phyloP scores from a whole-genome alignment of 2,113 vertebrate genomes.

The Pontoporia blainvillei region DNA sequence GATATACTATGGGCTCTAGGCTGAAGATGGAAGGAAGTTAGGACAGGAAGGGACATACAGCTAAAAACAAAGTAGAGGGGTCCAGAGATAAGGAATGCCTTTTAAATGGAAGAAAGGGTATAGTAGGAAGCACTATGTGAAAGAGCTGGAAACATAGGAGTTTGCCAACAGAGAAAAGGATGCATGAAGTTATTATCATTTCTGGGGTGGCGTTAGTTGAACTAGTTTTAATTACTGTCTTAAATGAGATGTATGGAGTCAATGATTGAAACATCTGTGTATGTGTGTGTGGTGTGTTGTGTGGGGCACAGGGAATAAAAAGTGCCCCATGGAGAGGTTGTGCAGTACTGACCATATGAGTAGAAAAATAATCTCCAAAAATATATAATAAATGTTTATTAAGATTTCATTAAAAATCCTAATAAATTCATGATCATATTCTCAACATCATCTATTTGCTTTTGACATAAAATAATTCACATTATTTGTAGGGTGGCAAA shows the following conservation, averaged over 20 bases:
- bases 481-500: background rate
- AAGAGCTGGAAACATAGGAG: background rate
- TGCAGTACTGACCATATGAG: background rate
- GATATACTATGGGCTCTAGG: background rate
- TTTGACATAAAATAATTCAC: background rate
- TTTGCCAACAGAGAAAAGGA: background rate
- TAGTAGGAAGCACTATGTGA: background rate
- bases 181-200: background rate
- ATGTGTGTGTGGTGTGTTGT: too few species aligned
- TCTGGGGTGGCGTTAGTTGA: background rate
- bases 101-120: background rate
- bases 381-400: background rate
- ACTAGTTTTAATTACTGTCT: background rate
- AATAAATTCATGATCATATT: background rate
- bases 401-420: background rate
- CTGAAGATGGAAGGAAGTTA: background rate
- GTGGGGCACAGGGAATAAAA: background rate
- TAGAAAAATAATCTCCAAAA: background rate
- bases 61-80: background rate
- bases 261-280: background rate
- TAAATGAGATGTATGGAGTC: background rate
- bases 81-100: background rate
- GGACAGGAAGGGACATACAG: background rate
- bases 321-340: background rate
- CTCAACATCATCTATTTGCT: background rate